Percentiles rank a stretch among this genome's conserved stretches.
Evolutionary conservation across 2,888 invertebrate species (phyloP).

Genomic region (Spicauda simplicius): DNA sequence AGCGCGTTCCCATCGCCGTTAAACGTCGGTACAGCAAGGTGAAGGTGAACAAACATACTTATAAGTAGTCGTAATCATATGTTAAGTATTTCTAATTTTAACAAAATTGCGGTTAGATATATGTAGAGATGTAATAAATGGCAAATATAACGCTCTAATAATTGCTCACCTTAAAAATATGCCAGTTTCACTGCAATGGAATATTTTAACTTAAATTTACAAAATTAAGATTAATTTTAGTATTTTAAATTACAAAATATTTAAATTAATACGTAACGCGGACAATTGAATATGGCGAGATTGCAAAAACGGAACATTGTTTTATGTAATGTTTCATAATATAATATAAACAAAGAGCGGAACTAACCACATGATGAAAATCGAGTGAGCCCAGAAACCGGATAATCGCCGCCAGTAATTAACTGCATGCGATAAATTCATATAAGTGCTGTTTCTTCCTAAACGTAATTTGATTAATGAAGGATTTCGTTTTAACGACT

Average conservation of each 20-base stretch:
- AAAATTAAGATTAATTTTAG: too few relatives aligned
- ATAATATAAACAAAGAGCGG: constrained; percentile 52
- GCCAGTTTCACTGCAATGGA: too few relatives aligned
- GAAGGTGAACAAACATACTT: constrained; percentile 44
- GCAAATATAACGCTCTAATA: too few relatives aligned
- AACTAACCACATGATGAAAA: constrained; percentile 48
- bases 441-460: constrained; percentile 15
- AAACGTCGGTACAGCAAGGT: constrained; percentile 9
- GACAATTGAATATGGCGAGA: neutral
- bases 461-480: neutral
- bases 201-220: too few relatives aligned
- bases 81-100: neutral
- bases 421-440: constrained; percentile 35
- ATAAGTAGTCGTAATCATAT: neutral
- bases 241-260: too few relatives aligned
- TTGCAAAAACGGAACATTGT: neutral
- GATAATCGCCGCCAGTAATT: constrained; percentile 51
- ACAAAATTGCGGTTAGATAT: neutral
- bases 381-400: constrained; percentile 49
- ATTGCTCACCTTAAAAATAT: too few relatives aligned
- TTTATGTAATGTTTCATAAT: constrained; percentile 11
- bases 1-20: constrained; percentile 66
- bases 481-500: neutral
- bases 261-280: too few relatives aligned
- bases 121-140: neutral